Conservation (phyloP, 2,888 invertebrate genomes). For the Agrochola macilenta region DNA sequence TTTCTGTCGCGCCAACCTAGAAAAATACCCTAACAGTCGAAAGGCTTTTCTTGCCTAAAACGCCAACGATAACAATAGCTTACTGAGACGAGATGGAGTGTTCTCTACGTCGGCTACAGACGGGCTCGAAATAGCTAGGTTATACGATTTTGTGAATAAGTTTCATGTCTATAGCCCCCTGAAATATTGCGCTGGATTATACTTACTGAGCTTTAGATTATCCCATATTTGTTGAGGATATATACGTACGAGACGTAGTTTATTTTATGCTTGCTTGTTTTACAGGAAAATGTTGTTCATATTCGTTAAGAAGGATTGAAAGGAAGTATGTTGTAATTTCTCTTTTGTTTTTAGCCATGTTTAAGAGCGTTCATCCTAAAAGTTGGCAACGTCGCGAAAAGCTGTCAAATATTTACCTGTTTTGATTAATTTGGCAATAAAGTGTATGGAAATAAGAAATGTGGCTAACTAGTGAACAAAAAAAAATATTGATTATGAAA, state of each 20-base stretch:
- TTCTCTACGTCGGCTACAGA: constrained; percentile 18
- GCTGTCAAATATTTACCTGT: no score
- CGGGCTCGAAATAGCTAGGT: constrained; percentile 2
- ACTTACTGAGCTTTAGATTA: constrained; percentile 14
- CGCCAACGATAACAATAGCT: constrained; percentile 43
- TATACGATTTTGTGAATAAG: constrained; percentile 18
- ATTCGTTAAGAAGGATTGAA: neutral
- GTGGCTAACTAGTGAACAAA: no score
- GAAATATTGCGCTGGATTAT: constrained; percentile 14
- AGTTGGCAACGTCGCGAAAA: no score
- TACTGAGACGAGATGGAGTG: constrained; percentile 40
- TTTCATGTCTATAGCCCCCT: constrained; percentile 19
- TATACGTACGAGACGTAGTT: no score
- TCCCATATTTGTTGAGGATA: constrained; percentile 19
- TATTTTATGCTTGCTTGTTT: neutral
- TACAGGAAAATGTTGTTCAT: neutral
- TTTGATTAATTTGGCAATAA: no score
- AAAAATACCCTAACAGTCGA: constrained; percentile 1
- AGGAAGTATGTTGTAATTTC: neutral
- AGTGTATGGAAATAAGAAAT: no score
- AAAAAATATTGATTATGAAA: no score
- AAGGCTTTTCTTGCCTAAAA: constrained; percentile 27
- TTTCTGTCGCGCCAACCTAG: neutral
- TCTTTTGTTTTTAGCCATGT: neutral
- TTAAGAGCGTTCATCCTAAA: no score